Evolutionary conservation across 2,113 vertebrate genomes (phyloP).

Genomic region (Recurvirostra avosetta): DNA sequence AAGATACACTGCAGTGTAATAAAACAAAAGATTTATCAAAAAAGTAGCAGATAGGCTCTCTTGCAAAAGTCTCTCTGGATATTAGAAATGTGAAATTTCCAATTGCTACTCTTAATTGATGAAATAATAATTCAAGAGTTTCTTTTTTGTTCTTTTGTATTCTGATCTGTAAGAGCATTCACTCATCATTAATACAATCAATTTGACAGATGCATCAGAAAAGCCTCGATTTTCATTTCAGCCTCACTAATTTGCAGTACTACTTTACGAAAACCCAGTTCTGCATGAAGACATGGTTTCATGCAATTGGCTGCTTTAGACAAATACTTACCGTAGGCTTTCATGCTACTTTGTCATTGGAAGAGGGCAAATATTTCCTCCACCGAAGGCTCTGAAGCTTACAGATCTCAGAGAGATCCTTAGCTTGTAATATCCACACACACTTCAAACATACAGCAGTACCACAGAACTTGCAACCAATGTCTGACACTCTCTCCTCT

Average conservation of each 20-base stretch:
- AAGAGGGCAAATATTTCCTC: not conserved
- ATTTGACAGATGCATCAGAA: slow-evolving; percentile 8
- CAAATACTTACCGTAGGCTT: not conserved
- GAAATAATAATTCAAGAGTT: not conserved
- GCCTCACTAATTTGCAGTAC: not conserved
- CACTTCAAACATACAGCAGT: not conserved
- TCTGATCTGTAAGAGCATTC: not conserved
- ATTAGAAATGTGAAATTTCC: not conserved
- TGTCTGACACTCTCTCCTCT: not conserved
- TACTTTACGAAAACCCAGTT: slow-evolving; percentile 5
- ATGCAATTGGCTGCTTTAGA: not conserved
- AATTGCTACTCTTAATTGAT: not conserved
- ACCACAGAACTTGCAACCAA: not conserved
- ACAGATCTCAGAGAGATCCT: not conserved
- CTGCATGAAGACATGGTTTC: not conserved
- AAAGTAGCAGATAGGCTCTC: not conserved
- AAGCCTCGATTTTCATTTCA: not conserved
- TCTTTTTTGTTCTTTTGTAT: not conserved
- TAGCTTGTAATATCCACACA: not conserved
- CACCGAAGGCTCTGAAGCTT: not conserved
- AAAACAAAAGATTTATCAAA: not conserved
- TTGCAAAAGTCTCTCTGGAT: not conserved
- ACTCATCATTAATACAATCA: not conserved
- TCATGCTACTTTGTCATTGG: not conserved
- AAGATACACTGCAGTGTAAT: not conserved